Evolutionary conservation across 2,888 invertebrate genomes (phyloP).

Genomic region (Lysandra bellargus): DNA sequence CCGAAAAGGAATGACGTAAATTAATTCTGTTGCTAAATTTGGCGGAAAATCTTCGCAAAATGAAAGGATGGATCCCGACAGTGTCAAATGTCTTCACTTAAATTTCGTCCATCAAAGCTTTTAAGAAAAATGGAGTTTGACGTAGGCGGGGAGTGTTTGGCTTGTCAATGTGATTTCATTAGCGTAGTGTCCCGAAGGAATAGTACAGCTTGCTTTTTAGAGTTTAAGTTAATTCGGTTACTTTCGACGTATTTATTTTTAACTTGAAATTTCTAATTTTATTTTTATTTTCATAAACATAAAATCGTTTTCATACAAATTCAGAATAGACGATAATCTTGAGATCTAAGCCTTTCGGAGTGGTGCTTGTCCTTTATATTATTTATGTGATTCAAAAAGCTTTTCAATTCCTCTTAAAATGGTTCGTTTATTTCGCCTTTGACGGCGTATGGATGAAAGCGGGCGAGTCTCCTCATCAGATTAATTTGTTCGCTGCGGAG

Average conservation of each 20-base stretch:
- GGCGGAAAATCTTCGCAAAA: conserved; percentile 14
- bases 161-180: conserved; percentile 22
- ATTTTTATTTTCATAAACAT: background rate
- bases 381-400: background rate
- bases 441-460: conserved; percentile 17
- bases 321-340: conserved; percentile 6
- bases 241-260: background rate
- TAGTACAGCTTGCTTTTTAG: background rate
- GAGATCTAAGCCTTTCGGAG: background rate
- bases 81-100: conserved; percentile 21
- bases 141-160: background rate
- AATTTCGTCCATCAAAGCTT: conserved; percentile 19
- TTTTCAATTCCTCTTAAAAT: conserved; percentile 7
- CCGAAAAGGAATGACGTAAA: background rate
- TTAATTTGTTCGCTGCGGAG: conserved; percentile 1
- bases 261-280: background rate
- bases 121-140: conserved; percentile 16
- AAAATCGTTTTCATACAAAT: background rate
- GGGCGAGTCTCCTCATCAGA: conserved; percentile 14
- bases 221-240: background rate
- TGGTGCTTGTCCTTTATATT: conserved; percentile 13
- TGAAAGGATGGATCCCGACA: conserved; percentile 22
- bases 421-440: conserved; percentile 17
- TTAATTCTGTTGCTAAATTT: conserved; percentile 11
- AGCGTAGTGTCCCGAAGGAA: background rate